Conservation (phyloP, 35 echinoderm and acorn worm species). For the Eucidaris tribuloides region DNA sequence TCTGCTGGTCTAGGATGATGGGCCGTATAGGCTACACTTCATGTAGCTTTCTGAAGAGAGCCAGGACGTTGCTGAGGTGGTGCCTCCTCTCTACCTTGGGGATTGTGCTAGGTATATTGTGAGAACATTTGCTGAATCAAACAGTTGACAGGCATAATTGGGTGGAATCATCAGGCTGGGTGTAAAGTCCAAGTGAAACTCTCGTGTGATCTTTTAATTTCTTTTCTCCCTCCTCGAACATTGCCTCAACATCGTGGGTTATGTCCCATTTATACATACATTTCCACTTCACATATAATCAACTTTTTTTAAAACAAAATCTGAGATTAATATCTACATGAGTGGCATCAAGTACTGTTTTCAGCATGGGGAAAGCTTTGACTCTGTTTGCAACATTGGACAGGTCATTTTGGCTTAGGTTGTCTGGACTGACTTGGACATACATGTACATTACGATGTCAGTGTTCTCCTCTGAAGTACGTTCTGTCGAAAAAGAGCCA, state of each 20-base stretch:
- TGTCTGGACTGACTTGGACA: background rate
- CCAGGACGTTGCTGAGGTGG: background rate
- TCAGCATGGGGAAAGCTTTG: background rate
- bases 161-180: slow-evolving; percentile 47
- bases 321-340: slow-evolving; percentile 44
- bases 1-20: background rate
- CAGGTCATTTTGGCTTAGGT: background rate
- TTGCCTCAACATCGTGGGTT: background rate
- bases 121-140: background rate
- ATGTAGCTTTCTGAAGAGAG: background rate
- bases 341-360: slow-evolving; percentile 31
- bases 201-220: slow-evolving; percentile 12
- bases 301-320: slow-evolving; percentile 30
- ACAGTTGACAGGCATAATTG: slow-evolving; percentile 13
- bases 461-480: no score
- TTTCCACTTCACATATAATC: slow-evolving; percentile 37
- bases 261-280: background rate
- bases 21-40: slow-evolving; percentile 10
- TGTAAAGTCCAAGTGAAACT: background rate
- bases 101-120: background rate
- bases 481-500: no score
- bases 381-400: background rate
- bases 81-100: background rate
- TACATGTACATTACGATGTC: background rate
- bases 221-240: slow-evolving; percentile 25